Conservation (phyloP, 2,888 invertebrate genomes). For the Drosophila mayaguana region DNA sequence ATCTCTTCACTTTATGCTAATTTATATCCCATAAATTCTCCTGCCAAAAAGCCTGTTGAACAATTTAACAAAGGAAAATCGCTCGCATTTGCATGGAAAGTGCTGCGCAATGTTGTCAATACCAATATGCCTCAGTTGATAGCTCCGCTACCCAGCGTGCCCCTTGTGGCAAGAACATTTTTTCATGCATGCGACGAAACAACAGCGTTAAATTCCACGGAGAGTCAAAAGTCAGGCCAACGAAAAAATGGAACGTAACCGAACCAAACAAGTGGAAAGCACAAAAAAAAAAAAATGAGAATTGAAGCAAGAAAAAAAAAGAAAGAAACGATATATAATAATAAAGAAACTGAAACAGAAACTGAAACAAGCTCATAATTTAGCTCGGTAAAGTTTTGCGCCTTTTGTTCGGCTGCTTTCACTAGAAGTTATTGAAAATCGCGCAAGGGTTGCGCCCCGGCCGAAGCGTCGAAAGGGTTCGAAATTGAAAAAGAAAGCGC, state of each 20-base stretch:
- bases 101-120: slow-evolving; percentile 48
- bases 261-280: slow-evolving; percentile 23
- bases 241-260: slow-evolving; percentile 15
- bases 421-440: slow-evolving; percentile 78
- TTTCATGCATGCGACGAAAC: slow-evolving; percentile 70
- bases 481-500: slow-evolving; percentile 77
- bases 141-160: slow-evolving; percentile 12
- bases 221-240: slow-evolving; percentile 63
- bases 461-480: slow-evolving; percentile 63
- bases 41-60: slow-evolving; percentile 6
- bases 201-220: slow-evolving; percentile 64
- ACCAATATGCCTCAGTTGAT: slow-evolving; percentile 37
- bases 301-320: not conserved
- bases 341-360: slow-evolving; percentile 61
- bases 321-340: slow-evolving; percentile 23
- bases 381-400: slow-evolving; percentile 76
- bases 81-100: slow-evolving; percentile 14
- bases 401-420: slow-evolving; percentile 72
- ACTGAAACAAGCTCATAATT: slow-evolving; percentile 74
- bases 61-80: slow-evolving; percentile 1
- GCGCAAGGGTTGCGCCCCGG: slow-evolving; percentile 65
- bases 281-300: slow-evolving; percentile 4
- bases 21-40: not conserved
- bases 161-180: slow-evolving; percentile 39
- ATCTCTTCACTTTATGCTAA: slow-evolving; percentile 2